Conservation (phyloP, 2,888 invertebrate species). For the Troides oblongomaculatus region DNA sequence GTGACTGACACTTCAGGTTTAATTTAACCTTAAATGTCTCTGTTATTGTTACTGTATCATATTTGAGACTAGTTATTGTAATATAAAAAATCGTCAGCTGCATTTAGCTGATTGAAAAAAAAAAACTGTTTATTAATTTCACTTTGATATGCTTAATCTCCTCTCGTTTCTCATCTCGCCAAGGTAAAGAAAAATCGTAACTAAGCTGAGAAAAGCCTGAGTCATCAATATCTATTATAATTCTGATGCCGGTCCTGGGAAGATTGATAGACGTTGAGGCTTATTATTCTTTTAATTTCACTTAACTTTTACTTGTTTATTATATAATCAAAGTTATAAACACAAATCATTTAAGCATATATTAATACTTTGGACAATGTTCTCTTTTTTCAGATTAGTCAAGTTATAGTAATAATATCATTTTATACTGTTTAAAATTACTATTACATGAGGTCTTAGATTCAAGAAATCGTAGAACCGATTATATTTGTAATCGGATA, state of each 20-base stretch:
- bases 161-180: background rate
- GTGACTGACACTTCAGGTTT: too few species aligned
- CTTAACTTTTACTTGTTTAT: background rate
- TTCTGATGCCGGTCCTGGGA: constrained; percentile 10
- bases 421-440: too few species aligned
- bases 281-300: constrained; percentile 19
- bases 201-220: constrained; percentile 14
- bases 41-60: too few species aligned
- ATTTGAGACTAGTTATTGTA: background rate
- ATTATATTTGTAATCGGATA: too few species aligned
- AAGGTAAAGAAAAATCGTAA: constrained; percentile 8
- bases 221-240: constrained; percentile 28
- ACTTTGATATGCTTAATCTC: background rate
- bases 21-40: too few species aligned
- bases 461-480: too few species aligned
- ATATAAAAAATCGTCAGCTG: background rate
- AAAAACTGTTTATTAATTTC: background rate
- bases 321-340: too few species aligned
- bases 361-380: too few species aligned
- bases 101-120: background rate
- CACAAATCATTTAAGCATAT: too few species aligned
- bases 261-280: constrained; percentile 22
- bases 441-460: too few species aligned
- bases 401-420: too few species aligned
- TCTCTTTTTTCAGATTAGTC: too few species aligned